Evolutionary conservation across 2,113 vertebrate species (phyloP).

Genomic region (Dipodomys merriami): DNA sequence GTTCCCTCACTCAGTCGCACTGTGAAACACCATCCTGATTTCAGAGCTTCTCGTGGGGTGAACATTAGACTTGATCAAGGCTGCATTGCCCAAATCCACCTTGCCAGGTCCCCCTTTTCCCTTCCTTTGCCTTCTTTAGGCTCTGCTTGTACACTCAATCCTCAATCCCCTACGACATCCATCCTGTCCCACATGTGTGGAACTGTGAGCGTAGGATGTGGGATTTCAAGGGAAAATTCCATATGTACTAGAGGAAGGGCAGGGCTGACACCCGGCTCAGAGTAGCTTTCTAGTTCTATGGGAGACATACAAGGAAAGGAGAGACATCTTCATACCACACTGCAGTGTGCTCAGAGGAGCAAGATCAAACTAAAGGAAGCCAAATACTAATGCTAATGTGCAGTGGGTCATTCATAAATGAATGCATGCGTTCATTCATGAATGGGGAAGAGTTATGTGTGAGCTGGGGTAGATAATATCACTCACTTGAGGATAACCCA

Average conservation of each 20-base stretch:
- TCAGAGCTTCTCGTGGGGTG: not conserved
- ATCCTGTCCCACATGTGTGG: not conserved
- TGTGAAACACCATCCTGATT: not conserved
- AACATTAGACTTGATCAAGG: not conserved
- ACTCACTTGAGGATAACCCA: not conserved
- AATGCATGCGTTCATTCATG: not conserved
- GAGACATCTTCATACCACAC: not conserved
- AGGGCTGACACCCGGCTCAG: not conserved
- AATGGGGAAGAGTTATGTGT: not conserved
- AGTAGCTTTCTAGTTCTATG: not conserved
- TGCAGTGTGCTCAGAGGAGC: not conserved
- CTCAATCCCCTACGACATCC: not conserved
- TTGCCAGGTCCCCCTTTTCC: not conserved
- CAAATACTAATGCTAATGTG: not conserved
- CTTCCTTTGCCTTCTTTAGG: not conserved
- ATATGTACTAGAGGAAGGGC: not conserved
- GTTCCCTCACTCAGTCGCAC: not conserved
- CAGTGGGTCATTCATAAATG: not conserved
- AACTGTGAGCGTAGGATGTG: not conserved
- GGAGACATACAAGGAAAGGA: not conserved
- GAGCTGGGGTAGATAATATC: not conserved
- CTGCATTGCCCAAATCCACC: rapidly evolving
- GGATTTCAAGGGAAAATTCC: slow-evolving; percentile 23
- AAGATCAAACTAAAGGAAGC: not conserved
- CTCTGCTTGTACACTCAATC: not conserved